Conservation (phyloP, 2,797 vertebrate genomes). For the Sebastiscus tertius region DNA sequence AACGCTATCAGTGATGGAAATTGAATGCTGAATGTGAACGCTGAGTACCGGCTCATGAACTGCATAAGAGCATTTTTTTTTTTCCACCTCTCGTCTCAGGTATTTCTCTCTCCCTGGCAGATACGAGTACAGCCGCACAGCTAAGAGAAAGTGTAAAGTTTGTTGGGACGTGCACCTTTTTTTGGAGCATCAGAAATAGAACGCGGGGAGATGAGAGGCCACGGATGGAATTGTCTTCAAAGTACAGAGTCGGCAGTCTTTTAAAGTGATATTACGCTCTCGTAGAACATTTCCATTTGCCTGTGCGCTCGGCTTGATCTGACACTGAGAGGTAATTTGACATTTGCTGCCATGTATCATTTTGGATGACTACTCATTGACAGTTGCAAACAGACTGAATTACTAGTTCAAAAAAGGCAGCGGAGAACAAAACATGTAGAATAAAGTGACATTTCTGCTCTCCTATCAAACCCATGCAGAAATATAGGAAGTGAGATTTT, state of each 20-base stretch:
- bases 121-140: slow-evolving; percentile 40
- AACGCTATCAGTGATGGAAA: slow-evolving; percentile 88
- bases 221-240: slow-evolving; percentile 55
- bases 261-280: slow-evolving; percentile 48
- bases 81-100: slow-evolving; percentile 81
- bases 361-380: slow-evolving; percentile 26
- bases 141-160: slow-evolving; percentile 57
- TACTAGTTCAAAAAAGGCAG: slow-evolving; percentile 17
- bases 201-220: slow-evolving; percentile 48
- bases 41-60: slow-evolving; percentile 70
- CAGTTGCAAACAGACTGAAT: slow-evolving; percentile 27
- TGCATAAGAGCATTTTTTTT: slow-evolving; percentile 81
- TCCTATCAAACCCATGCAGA: slow-evolving; percentile 2
- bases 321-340: slow-evolving; percentile 48
- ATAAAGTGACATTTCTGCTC: background rate
- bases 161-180: slow-evolving; percentile 57
- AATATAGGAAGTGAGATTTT: background rate
- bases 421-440: slow-evolving; percentile 15
- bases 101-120: slow-evolving; percentile 68
- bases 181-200: slow-evolving; percentile 47
- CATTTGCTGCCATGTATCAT: slow-evolving; percentile 48
- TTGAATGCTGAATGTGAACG: slow-evolving; percentile 87
- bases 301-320: slow-evolving; percentile 48
- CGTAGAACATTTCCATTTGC: slow-evolving; percentile 36
- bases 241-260: slow-evolving; percentile 42